Evolutionary conservation across 2,113 vertebrate genomes (phyloP).

Genomic region (Marmota flaviventris): DNA sequence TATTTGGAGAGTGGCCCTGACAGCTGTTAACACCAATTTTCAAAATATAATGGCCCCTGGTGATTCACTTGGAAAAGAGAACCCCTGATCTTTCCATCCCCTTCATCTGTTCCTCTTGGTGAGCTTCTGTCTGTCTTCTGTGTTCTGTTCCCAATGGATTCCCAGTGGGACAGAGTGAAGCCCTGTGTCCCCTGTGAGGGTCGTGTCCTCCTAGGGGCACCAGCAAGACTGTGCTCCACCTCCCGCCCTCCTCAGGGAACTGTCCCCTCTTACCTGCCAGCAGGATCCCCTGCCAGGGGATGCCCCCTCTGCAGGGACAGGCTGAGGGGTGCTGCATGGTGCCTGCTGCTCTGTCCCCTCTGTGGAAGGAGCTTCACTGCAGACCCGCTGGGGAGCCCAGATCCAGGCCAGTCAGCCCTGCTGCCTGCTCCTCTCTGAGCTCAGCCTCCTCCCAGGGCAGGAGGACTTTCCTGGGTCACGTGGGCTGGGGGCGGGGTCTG

Average conservation of each 20-base stretch:
- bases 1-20: not conserved
- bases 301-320: accelerated
- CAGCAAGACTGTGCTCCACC: too few species aligned
- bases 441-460: too few species aligned
- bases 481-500: too few species aligned
- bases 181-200: not conserved
- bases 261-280: not conserved
- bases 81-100: too few species aligned
- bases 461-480: too few species aligned
- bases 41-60: not conserved
- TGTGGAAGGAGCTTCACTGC: too few species aligned
- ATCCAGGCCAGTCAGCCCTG: too few species aligned
- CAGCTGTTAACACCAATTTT: not conserved
- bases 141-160: too few species aligned
- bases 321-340: not conserved
- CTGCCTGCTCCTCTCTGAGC: too few species aligned
- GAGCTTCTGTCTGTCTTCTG: accelerated
- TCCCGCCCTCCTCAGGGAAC: accelerated
- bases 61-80: too few species aligned
- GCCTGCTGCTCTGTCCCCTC: not conserved
- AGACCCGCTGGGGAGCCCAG: too few species aligned
- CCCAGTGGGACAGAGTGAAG: not conserved
- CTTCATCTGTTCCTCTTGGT: not conserved
- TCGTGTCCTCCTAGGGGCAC: not conserved
- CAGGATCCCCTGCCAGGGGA: not conserved